A percentile compares a stretch with the other conserved stretches of the same genome.
phyloP scores from a whole-genome alignment of 1,140 invertebrate species.

The Papilio aristodemus region DNA sequence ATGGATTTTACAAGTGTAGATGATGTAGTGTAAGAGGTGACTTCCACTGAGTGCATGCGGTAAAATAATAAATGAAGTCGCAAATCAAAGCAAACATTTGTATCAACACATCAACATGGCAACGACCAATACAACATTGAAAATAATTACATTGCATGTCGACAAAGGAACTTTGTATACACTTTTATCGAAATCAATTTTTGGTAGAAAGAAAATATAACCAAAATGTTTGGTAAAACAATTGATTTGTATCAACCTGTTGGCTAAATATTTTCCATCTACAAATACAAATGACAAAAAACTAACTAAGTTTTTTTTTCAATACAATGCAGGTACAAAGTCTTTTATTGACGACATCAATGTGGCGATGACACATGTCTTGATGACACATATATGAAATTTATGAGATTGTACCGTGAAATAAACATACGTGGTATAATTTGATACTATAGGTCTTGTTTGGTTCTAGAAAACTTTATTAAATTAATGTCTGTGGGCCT shows the following conservation, averaged over 20 bases:
- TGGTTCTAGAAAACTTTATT: slow-evolving; percentile 12
- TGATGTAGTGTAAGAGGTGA: slow-evolving; percentile 69
- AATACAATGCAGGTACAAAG: no score
- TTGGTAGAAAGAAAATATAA: no score
- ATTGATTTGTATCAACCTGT: no score
- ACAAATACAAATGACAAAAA: no score
- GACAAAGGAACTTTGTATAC: neutral
- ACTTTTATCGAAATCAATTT: no score
- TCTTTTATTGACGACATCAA: neutral
- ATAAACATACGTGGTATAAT: neutral
- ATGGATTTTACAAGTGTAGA: slow-evolving; percentile 63
- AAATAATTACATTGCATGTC: neutral
- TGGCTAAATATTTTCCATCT: no score
- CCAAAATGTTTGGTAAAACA: no score
- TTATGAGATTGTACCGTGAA: neutral
- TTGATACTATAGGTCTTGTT: neutral
- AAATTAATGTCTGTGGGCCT: slow-evolving; percentile 35
- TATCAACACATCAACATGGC: neutral
- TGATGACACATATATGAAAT: neutral
- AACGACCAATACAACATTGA: slow-evolving; percentile 13
- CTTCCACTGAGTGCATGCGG: slow-evolving; percentile 69
- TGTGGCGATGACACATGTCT: neutral
- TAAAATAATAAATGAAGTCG: slow-evolving; percentile 51
- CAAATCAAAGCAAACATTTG: slow-evolving; percentile 58
- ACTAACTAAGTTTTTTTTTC: no score